Conservation (phyloP, 1,140 invertebrate genomes). For the Eumeta japonica region DNA sequence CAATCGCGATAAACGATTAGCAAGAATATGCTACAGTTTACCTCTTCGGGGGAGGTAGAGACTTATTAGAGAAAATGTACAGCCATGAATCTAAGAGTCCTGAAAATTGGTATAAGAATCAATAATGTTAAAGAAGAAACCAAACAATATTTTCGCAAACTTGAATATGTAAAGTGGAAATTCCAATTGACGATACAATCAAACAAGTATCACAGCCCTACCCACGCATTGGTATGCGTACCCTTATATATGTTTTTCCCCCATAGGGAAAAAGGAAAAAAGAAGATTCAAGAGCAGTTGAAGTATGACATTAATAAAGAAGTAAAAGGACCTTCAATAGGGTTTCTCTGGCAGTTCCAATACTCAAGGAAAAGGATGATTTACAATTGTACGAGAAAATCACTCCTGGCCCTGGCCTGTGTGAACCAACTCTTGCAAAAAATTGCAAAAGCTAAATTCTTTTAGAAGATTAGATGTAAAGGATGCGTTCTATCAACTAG, state of each 20-base stretch:
- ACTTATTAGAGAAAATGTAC: too few species aligned
- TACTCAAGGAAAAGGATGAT: too few species aligned
- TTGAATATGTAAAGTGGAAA: too few species aligned
- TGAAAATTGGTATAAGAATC: too few species aligned
- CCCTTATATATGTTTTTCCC: too few species aligned
- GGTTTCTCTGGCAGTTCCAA: constrained; percentile 9
- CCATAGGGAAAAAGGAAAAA: background rate
- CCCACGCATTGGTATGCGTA: constrained; percentile 8
- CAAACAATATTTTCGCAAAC: too few species aligned
- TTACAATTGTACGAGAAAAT: constrained; percentile 13
- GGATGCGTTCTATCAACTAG: constrained; percentile 3
- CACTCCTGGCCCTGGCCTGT: constrained; percentile 10
- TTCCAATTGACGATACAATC: background rate
- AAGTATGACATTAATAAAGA: constrained; percentile 8
- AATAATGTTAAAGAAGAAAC: too few species aligned
- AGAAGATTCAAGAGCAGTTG: background rate
- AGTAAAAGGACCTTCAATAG: constrained; percentile 9
- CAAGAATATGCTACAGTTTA: too few species aligned
- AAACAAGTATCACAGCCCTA: constrained; percentile 11
- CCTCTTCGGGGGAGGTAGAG: too few species aligned
- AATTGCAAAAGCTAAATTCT: too few species aligned
- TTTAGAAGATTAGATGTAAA: constrained; percentile 11
- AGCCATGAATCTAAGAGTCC: too few species aligned
- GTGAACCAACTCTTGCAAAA: constrained; percentile 4
- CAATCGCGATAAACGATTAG: too few species aligned